Evolutionary conservation across 2,888 invertebrate species (phyloP).

Genomic region (Apotomis turbidana): DNA sequence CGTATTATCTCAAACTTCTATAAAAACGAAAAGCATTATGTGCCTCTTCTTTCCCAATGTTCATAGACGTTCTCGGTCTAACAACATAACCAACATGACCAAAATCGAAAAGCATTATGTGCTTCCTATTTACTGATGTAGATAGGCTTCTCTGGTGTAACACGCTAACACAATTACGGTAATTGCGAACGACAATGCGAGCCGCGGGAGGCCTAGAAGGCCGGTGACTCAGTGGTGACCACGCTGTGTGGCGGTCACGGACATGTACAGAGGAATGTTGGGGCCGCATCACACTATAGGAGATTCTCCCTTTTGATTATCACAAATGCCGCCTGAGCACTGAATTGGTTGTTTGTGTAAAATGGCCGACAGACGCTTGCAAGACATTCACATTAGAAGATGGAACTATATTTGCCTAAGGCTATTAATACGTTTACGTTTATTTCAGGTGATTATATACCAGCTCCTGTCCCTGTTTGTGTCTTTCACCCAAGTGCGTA

Average conservation of each 20-base stretch:
- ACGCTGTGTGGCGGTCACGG: neutral
- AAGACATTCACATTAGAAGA: too few relatives aligned
- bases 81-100: neutral
- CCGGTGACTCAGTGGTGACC: constrained; percentile 23
- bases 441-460: too few relatives aligned
- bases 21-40: constrained; percentile 9
- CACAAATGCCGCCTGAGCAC: too few relatives aligned
- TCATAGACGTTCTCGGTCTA: constrained; percentile 1
- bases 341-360: too few relatives aligned
- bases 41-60: neutral
- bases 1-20: too few relatives aligned
- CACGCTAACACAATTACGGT: constrained; percentile 24
- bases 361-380: too few relatives aligned
- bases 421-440: too few relatives aligned
- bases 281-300: too few relatives aligned
- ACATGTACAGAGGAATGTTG: neutral
- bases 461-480: too few relatives aligned
- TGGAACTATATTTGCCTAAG: too few relatives aligned
- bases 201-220: constrained; percentile 18
- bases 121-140: neutral
- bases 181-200: constrained; percentile 36
- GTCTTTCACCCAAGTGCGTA: too few relatives aligned
- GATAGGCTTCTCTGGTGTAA: constrained; percentile 5
- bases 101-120: constrained; percentile 9
- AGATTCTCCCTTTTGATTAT: too few relatives aligned